A percentile compares a stretch with the other conserved stretches of the same genome.
These are phyloP conservation scores for Ophion ellenae DNA, from an alignment of 2,888 invertebrate genomes.

Conservation along the genomic window DNA sequence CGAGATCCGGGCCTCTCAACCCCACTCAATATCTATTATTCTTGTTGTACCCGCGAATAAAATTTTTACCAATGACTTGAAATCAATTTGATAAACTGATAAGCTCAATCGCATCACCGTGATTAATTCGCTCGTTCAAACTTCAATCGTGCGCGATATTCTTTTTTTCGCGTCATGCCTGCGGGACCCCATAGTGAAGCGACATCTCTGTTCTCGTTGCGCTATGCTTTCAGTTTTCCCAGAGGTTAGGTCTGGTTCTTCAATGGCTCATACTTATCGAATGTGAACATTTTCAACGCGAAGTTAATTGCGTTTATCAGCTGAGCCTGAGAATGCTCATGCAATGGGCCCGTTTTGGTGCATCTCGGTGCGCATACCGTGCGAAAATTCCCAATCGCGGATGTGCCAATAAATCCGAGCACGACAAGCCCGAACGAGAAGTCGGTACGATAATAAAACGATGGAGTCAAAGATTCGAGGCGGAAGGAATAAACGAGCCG, in stretches of 20 bases:
- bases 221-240: neutral
- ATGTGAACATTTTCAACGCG: neutral
- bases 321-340: constrained; percentile 42
- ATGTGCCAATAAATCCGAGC: constrained; percentile 30
- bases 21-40: neutral
- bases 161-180: neutral
- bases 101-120: neutral
- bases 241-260: constrained; percentile 33
- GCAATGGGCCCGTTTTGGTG: constrained; percentile 48
- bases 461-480: constrained; percentile 84
- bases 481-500: constrained; percentile 85
- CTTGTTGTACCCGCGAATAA: neutral
- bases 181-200: constrained; percentile 12
- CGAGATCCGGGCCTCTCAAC: no score
- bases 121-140: neutral
- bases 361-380: constrained; percentile 39
- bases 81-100: neutral
- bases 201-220: constrained; percentile 36
- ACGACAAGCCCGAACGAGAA: constrained; percentile 43
- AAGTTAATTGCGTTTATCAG: neutral
- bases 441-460: constrained; percentile 77
- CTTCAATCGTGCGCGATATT: neutral
- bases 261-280: constrained; percentile 7
- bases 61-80: neutral
- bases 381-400: constrained; percentile 47